Percentiles rank a stretch among this genome's conserved stretches.
Conservation (phyloP, 2,888 invertebrate genomes). For the Tetranychus piercei region DNA sequence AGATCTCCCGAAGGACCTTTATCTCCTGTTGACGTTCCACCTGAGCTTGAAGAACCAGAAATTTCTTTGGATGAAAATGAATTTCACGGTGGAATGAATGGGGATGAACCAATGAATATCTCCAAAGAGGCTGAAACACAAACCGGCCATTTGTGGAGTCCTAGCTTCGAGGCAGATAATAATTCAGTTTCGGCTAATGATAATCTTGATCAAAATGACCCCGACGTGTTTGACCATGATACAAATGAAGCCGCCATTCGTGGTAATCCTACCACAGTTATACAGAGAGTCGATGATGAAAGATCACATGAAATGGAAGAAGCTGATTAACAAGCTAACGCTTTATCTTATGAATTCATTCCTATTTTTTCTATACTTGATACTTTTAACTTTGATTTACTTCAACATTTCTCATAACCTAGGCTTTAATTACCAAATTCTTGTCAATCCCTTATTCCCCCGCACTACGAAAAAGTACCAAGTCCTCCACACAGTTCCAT, state of each 20-base stretch:
- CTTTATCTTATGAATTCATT: background rate
- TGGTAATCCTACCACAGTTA: background rate
- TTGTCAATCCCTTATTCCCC: no score
- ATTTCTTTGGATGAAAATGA: background rate
- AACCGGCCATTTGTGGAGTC: background rate
- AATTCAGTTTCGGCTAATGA: background rate
- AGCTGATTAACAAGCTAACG: background rate
- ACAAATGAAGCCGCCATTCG: background rate
- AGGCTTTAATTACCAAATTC: no score
- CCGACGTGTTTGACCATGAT: background rate
- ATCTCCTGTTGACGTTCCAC: slow-evolving; percentile 5
- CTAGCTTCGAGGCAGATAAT: background rate
- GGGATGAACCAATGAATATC: background rate
- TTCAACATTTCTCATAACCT: no score
- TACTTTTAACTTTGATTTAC: no score
- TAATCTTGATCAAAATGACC: background rate
- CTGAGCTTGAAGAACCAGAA: background rate
- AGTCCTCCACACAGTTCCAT: no score
- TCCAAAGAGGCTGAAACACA: background rate
- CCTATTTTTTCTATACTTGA: background rate
- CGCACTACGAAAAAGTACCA: no score
- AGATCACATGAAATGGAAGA: background rate
- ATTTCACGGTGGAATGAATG: background rate
- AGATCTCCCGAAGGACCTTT: background rate
- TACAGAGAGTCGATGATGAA: background rate